A percentile compares a stretch with the other conserved stretches of the same genome.
Evolutionary conservation across 2,113 vertebrate genomes (phyloP).

Genomic region (Amblyopsis rosae): DNA sequence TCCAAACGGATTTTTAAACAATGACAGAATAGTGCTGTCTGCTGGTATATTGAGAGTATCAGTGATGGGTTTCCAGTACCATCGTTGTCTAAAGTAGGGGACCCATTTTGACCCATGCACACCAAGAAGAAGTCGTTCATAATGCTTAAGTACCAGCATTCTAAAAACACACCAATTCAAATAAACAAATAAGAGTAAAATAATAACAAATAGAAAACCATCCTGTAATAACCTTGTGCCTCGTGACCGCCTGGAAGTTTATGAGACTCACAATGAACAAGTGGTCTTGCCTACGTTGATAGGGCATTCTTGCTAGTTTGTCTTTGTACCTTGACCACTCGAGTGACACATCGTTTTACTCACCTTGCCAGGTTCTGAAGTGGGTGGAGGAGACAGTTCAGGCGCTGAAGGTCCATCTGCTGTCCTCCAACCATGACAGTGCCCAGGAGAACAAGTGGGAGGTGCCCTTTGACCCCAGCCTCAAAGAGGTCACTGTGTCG

Average conservation of each 20-base stretch:
- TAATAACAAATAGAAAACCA: too few species aligned
- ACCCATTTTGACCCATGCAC: too few species aligned
- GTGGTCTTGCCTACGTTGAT: too few species aligned
- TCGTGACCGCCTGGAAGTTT: too few species aligned
- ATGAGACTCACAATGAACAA: too few species aligned
- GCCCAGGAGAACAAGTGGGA: slow-evolving; percentile 82
- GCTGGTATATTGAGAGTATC: slow-evolving; percentile 8
- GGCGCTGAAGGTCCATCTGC: slow-evolving; percentile 88
- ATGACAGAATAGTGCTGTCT: slow-evolving; percentile 52
- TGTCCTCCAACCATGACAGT: slow-evolving; percentile 85
- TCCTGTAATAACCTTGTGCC: too few species aligned
- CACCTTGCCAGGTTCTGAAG: slow-evolving; percentile 82
- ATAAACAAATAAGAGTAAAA: too few species aligned
- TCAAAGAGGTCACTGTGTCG: slow-evolving; percentile 91
- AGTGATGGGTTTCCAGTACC: not conserved
- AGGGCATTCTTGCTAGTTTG: too few species aligned
- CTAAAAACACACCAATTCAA: too few species aligned
- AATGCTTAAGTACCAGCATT: too few species aligned
- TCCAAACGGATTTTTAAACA: slow-evolving; percentile 44
- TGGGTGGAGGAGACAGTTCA: slow-evolving; percentile 94
- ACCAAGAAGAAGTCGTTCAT: too few species aligned
- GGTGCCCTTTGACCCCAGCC: slow-evolving; percentile 87
- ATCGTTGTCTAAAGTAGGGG: too few species aligned
- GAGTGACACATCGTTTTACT: not conserved
- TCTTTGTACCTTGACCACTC: not conserved